Conservation (phyloP, 2,797 vertebrate species). For the Anguilla obscura region DNA sequence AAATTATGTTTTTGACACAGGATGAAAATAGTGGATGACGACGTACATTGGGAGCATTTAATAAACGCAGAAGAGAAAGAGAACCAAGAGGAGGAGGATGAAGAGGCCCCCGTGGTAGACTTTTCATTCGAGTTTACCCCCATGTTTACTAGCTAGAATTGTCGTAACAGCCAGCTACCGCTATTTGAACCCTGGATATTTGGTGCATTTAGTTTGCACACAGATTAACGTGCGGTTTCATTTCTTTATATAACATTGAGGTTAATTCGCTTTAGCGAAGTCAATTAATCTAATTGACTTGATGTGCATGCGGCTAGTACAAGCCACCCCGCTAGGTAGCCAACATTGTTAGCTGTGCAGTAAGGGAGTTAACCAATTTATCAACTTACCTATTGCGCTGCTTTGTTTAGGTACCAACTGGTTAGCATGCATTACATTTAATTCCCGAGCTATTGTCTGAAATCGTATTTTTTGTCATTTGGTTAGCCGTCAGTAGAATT, state of each 20-base stretch:
- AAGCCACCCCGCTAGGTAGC: no score
- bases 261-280: no score
- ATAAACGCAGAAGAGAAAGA: slow-evolving; percentile 57
- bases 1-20: slow-evolving; percentile 56
- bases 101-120: slow-evolving; percentile 79
- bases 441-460: no score
- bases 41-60: slow-evolving; percentile 81
- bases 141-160: background rate
- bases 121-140: slow-evolving; percentile 49
- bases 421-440: no score
- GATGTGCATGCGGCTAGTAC: background rate
- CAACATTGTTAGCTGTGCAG: no score
- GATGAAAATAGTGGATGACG: slow-evolving; percentile 90
- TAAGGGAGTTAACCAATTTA: no score
- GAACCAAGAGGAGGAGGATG: slow-evolving; percentile 75
- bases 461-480: no score
- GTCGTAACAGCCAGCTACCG: background rate
- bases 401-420: no score
- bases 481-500: no score
- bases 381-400: no score
- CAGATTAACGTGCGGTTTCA: background rate
- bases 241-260: background rate
- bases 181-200: background rate
- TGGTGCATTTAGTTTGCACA: background rate
- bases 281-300: background rate